A percentile compares a stretch with the other conserved stretches of the same genome.
These are phyloP conservation scores for Clitarchus hookeri DNA, from an alignment of 2,888 invertebrate species.

Conservation along the genomic window DNA sequence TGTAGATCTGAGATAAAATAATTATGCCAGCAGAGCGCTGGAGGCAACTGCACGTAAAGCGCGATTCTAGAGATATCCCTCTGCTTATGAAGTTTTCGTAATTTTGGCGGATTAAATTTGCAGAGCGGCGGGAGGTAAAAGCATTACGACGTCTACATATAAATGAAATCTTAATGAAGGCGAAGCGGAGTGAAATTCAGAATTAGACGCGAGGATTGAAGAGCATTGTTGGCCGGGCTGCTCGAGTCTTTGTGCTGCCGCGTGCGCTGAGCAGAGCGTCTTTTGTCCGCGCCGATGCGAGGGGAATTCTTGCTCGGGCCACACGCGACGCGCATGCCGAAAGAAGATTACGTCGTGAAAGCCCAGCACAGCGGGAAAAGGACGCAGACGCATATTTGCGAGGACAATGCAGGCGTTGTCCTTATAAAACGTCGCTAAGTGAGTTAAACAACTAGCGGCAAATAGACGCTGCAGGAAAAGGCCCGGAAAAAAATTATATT, in stretches of 20 bases:
- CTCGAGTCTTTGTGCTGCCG: background rate
- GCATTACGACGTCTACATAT: conserved; percentile 38
- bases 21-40: conserved; percentile 12
- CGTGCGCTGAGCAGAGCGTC: background rate
- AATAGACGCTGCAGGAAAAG: too few relatives aligned
- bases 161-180: conserved; percentile 43
- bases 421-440: too few relatives aligned
- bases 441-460: too few relatives aligned
- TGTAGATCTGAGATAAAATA: conserved; percentile 17
- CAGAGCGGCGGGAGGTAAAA: conserved; percentile 30
- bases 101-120: conserved; percentile 41
- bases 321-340: background rate
- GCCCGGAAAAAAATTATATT: too few relatives aligned
- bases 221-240: background rate
- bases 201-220: background rate
- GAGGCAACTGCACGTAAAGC: background rate
- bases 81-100: conserved; percentile 40
- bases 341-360: background rate
- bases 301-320: background rate
- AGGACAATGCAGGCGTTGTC: too few relatives aligned
- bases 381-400: too few relatives aligned
- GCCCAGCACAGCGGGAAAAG: too few relatives aligned
- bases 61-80: conserved; percentile 12
- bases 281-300: background rate
- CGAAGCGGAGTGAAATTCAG: background rate